Evolutionary conservation across 2,113 vertebrate genomes (phyloP).

Genomic region (Glaucidium brasilianum): DNA sequence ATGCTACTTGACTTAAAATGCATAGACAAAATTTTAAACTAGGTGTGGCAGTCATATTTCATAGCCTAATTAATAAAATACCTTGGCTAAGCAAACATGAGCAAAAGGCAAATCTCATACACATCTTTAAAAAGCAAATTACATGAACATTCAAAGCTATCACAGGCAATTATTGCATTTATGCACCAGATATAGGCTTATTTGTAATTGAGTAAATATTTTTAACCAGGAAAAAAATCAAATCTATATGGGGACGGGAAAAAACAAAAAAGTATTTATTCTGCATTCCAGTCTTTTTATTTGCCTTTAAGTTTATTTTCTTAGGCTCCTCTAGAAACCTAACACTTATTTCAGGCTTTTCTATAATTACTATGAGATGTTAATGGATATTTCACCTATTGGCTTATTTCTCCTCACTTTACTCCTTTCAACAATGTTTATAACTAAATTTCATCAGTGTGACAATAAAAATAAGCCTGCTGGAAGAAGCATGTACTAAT

Average conservation of each 20-base stretch:
- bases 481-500: neutral
- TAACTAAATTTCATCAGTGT: neutral
- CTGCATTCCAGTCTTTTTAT: neutral
- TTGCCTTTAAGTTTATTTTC: neutral
- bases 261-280: neutral
- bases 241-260: neutral
- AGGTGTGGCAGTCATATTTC: neutral
- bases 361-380: neutral
- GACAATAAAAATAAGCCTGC: neutral
- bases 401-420: neutral
- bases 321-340: neutral
- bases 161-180: neutral
- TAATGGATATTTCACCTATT: neutral
- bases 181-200: neutral
- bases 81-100: neutral
- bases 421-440: neutral
- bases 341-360: neutral
- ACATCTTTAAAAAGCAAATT: neutral
- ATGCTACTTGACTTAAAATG: neutral
- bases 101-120: neutral
- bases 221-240: neutral
- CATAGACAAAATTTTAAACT: neutral
- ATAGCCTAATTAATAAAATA: neutral
- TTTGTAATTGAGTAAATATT: neutral
- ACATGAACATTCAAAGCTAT: neutral